Evolutionary conservation across 1,140 invertebrate genomes (phyloP), one percentile per base, ranked within the genome.

Genomic region (Sinella curviseta): DNA sequence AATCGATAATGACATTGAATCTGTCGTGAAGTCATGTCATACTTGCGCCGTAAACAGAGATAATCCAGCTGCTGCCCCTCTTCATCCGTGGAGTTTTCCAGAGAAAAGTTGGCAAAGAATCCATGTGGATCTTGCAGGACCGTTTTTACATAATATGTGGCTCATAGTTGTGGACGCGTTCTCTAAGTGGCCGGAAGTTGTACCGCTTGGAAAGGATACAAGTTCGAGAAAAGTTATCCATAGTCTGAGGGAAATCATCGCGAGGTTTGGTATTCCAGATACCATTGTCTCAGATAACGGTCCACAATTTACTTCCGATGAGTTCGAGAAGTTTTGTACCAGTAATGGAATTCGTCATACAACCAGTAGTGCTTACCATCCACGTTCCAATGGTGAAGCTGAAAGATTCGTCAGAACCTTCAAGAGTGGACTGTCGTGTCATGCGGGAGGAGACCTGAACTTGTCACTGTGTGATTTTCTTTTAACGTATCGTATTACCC

Each of bases 111-210:
- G 88, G 86, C 81, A 86, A 24, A 81, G 88, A 73, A 55, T 90
- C 0, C 88, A 88, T 82, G 78, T 86, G 8, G 88, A 89, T 85
- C 87, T 85, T 84, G 85, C 85, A 24, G 87, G 87, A 24, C 86
- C 87, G 3, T 85, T 88, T 17, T 77, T 83, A 20, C 85, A 83
- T 8, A 82, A 78, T n/a, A 82, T 84, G 80, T 86, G 87, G 48
- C 78, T 90, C 0, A 83, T 89, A 0, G 67, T 90, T 0, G 85
- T 89, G 0, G 88, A 90, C 77, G 85, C 87, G 1, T 85, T 84
- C 79, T 87, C 86, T 3, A 89, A 89, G 81, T 90, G 87, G 88
- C 81, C 84, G 20, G 86, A 89, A 77, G 84, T 88, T 17, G 48
- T 74, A n/a, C 35, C 36, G 24, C 33, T 84, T 33, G 34, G 12